Conservation (phyloP, 2,888 invertebrate species). For the Lypha dubia region DNA sequence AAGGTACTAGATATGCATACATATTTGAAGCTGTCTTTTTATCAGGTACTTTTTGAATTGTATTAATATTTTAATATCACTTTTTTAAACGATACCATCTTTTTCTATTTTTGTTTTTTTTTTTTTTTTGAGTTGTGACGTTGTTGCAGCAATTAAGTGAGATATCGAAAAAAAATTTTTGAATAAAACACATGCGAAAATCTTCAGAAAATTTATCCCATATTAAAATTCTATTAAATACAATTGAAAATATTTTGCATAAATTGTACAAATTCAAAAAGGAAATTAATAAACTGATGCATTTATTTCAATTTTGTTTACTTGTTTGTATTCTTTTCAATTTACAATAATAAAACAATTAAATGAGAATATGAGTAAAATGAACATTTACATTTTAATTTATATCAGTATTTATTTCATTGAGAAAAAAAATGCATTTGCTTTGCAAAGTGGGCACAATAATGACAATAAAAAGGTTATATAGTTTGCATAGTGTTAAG, state of each 20-base stretch:
- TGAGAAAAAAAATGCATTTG: slow-evolving; percentile 4
- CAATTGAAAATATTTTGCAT: slow-evolving; percentile 25
- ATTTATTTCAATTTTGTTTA: slow-evolving; percentile 29
- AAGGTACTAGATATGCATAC: too few relatives aligned
- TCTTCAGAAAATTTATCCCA: not conserved
- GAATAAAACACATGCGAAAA: not conserved
- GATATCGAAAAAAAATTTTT: not conserved
- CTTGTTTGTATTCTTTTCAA: slow-evolving; percentile 44
- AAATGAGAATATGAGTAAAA: slow-evolving; percentile 35
- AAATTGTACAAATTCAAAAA: not conserved
- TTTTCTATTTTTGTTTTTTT: too few relatives aligned
- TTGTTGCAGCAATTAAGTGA: not conserved
- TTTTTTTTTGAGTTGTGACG: too few relatives aligned
- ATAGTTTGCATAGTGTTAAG: not conserved
- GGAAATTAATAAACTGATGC: slow-evolving; percentile 23
- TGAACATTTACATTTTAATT: slow-evolving; percentile 23
- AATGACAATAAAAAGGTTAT: not conserved
- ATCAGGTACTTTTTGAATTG: too few relatives aligned
- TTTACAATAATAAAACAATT: slow-evolving; percentile 52
- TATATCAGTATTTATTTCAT: slow-evolving; percentile 28
- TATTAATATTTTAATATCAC: too few relatives aligned
- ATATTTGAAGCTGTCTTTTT: too few relatives aligned
- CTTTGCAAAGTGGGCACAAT: slow-evolving; percentile 12
- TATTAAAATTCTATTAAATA: not conserved
- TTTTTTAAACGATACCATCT: too few relatives aligned